A percentile compares a stretch with the other conserved stretches of the same genome.
Conservation (phyloP, 1,140 invertebrate genomes). For the Globodera rostochiensis region DNA sequence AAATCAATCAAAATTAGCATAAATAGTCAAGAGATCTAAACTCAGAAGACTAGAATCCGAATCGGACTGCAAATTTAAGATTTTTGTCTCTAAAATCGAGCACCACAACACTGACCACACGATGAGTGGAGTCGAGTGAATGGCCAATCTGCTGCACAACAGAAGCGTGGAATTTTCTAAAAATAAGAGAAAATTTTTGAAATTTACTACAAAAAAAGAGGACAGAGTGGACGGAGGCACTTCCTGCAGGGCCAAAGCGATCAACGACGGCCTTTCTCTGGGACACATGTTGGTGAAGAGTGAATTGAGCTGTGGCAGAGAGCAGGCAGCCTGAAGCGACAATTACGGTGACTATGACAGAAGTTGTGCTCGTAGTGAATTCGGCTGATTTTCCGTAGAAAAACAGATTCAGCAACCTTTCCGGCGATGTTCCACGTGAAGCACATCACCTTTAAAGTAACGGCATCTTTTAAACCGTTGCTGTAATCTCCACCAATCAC, state of each 20-base stretch:
- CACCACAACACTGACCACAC: slow-evolving; percentile 15
- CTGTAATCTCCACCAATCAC: background rate
- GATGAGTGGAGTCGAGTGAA: slow-evolving; percentile 48
- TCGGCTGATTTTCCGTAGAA: background rate
- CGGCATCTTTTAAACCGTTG: too few relatives aligned
- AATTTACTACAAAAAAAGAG: slow-evolving; percentile 12
- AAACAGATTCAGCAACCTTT: slow-evolving; percentile 34
- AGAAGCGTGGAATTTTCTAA: slow-evolving; percentile 43
- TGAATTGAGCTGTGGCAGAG: slow-evolving; percentile 32
- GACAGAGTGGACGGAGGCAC: slow-evolving; percentile 51
- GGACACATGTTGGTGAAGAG: slow-evolving; percentile 45
- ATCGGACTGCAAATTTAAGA: too few relatives aligned
- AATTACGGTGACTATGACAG: background rate
- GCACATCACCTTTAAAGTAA: slow-evolving; percentile 41
- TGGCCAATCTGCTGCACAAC: slow-evolving; percentile 47
- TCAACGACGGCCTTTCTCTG: slow-evolving; percentile 45
- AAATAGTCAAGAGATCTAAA: too few relatives aligned
- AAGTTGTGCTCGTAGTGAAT: background rate
- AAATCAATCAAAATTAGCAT: too few relatives aligned
- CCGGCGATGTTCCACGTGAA: slow-evolving; percentile 53
- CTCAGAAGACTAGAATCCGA: too few relatives aligned
- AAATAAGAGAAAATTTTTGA: slow-evolving; percentile 3
- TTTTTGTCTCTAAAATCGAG: too few relatives aligned
- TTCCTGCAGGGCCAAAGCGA: slow-evolving; percentile 52
- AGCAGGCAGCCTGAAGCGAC: slow-evolving; percentile 31